Base-by-base conservation (phyloP, 2,888 invertebrate species). In the Ochropleura leucogaster region DNA sequence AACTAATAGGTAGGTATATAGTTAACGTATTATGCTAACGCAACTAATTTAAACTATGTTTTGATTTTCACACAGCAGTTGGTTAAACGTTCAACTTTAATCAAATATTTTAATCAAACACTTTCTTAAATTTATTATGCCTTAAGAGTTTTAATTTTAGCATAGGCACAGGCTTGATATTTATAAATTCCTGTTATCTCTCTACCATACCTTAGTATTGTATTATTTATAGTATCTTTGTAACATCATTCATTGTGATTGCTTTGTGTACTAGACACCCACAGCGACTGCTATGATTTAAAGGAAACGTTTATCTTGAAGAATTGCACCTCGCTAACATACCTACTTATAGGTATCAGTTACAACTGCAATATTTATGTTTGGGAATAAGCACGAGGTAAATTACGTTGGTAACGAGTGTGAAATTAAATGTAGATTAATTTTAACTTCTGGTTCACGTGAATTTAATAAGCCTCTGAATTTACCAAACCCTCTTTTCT, bases 221-320 rank as follows among this genome's bases (percentile, higher is more conserved):
- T 16, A 18, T 55, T 47, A 53, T 74, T 53, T 40, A 40, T 30
- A 47, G 20, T 51, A 20, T 44, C 42, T 63, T 68, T 46, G 53
- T 66, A 30, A 30, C 18, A 64, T 46, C 40, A 70, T 55, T 72
- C 18, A 51, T 44, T 4, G 12, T 59, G 47, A 77, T 80, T 73
- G 51, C 73, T 69, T 59, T 69, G 73, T 72, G 53, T 51, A 68
- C 60, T 53, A 69, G 74, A 77, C 77, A 76, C 72, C 75, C 51
- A 68, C 76, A 42, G 20, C 10, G n/a, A 69, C 18, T 49, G 16
- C 40, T 78, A 46, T 70, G 71, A 84, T 84, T 81, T 53, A 64
- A 68, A 66, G 77, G 74, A 80, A 75, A 72, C 79, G 59, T 79
- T 81, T 82, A 85, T 82, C 51, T 68, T 62, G 20, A 63, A 65